Evolutionary conservation across 2,888 invertebrate genomes (phyloP), one percentile per base, ranked within the genome.

Genomic region (Cephus spinipes): DNA sequence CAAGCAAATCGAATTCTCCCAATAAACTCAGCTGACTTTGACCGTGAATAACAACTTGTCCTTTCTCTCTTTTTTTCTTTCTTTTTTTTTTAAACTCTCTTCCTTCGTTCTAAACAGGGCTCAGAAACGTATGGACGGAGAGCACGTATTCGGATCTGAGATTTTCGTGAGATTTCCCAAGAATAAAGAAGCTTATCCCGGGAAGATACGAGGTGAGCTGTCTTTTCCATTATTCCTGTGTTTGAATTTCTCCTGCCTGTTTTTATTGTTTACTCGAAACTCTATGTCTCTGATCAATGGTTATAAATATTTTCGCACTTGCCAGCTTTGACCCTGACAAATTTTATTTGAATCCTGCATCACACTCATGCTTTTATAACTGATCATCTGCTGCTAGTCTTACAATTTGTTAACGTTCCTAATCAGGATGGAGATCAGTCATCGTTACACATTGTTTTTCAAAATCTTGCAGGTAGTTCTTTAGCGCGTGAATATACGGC

Each of bases 41-140:
- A 55, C 55, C 55, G 74, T 76, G 73, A 77, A 73, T 73, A 34
- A 77, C 23, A 55, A 40, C 6, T 55, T 23, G 55, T 23, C 23
- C 55, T 55, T 55, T 23, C 23, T 23, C 55, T 55, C 55, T 55
- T 55, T 40, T 40, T 40, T 55, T 55, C 2, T 1, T 55, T 23
- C 73, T 82, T 79, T 84, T 85, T 85, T 83, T 81, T 82, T 15
- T 15, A 12, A 15, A 15, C 40, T 55, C 9, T 55, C 55, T 55
- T 74, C 69, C 77, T 69, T 55, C 73, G 55, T 82, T 85, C 81
- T 83, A 87, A 87, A 11, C 89, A 97, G 97, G 92, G 97, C 97
- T 82, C 93, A 95, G 88, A 96, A 96, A 91, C 95, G 97, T 88
- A 96, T 97, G 94, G 95, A 97, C 88, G 96, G 96, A 80, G 96